A percentile compares a stretch with the other conserved stretches of the same genome.
Evolutionary conservation across 2,113 vertebrate species (phyloP).

Genomic region (Isichthys henryi): DNA sequence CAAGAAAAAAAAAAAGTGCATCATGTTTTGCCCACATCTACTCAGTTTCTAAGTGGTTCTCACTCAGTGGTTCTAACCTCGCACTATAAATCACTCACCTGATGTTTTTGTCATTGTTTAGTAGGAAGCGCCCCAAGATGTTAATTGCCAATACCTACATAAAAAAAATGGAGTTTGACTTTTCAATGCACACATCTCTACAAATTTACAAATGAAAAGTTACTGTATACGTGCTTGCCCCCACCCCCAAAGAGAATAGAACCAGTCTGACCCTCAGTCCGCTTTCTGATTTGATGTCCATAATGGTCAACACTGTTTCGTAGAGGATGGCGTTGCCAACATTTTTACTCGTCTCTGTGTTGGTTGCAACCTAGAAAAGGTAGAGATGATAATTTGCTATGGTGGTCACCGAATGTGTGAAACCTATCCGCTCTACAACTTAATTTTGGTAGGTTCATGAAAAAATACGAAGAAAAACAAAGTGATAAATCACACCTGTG

Average conservation of each 20-base stretch:
- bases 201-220: not conserved
- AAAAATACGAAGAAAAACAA: constrained; percentile 5
- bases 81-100: constrained; percentile 56
- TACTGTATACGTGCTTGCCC: not conserved
- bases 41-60: not conserved
- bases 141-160: constrained; percentile 95
- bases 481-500: constrained; percentile 70
- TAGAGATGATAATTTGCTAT: not conserved
- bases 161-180: constrained; percentile 31
- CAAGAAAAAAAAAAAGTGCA: no score
- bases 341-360: constrained; percentile 99
- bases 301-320: constrained; percentile 97
- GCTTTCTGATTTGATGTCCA: constrained; percentile 99
- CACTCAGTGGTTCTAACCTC: no score
- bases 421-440: not conserved
- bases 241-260: not conserved
- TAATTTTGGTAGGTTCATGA: not conserved
- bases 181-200: not conserved
- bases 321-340: constrained; percentile 98
- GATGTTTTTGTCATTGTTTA: constrained; percentile 99
- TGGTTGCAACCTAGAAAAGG: constrained; percentile 84
- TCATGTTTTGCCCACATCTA: not conserved
- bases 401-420: not conserved
- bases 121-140: constrained; percentile 93
- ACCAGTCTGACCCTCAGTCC: constrained; percentile 78